Evolutionary conservation across 2,797 vertebrate species (phyloP), one percentile per base, ranked within the genome.

Genomic region (Odontamblyopus rebecca): DNA sequence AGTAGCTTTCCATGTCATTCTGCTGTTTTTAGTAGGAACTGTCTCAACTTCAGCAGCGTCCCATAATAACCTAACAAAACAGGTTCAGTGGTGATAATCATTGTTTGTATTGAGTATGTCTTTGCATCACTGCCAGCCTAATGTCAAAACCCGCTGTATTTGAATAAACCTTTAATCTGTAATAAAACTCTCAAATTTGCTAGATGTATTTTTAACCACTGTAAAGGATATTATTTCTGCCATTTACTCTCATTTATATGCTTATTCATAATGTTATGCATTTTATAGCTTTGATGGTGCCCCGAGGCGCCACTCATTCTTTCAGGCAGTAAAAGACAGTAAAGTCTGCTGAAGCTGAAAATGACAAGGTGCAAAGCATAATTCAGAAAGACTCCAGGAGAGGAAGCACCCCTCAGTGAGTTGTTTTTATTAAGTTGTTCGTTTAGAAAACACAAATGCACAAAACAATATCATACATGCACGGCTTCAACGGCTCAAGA

Each of bases 391-490:
- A 78, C 61, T n/a, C 18, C 68, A 70, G 69, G 64, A 85, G 68
- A 77, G 69, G 74, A 27, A 66, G 23, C 64, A 81, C 74, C 69
- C 70, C 87, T 82, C 53, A 87, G 76, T 90, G 83, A 87, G 86
- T 79, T 79, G 84, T 88, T 92, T 94, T 94, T 93, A 94, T 94
- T 95, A 93, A 92, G 85, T 87, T 83, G 88, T 83, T 89, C 82
- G 78, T 90, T 93, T 92, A 92, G 87, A 94, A 94, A 94, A 93
- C 93, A 94, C 88, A 90, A 90, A 93, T 92, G 89, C 93, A 94
- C 93, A 87, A 94, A 93, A 93, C 93, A 54, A 93, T 92, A 92
- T 93, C 79, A 81, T 91, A 93, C 94, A 95, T 95, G 94, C 94
- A 94, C 90, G 86, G 86, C 86, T 93, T 93, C 91, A 93, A 91